These are phyloP conservation scores for Drosophila cracens DNA, from an alignment of 2,888 invertebrate genomes.

Conservation along the genomic window DNA sequence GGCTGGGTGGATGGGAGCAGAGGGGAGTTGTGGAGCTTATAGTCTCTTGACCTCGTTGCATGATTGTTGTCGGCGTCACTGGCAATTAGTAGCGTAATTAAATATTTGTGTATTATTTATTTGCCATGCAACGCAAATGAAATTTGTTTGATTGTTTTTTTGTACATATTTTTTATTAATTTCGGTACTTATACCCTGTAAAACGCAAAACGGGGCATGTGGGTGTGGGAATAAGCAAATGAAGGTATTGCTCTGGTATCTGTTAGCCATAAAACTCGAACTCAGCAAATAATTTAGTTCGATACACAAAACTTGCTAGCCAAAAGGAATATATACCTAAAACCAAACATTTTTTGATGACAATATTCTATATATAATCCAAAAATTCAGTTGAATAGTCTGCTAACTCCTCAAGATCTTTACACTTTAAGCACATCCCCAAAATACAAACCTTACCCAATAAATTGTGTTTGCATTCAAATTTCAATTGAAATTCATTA, in stretches of 20 bases:
- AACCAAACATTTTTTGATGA: background rate
- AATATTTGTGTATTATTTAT: slow-evolving; percentile 61
- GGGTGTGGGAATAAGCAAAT: background rate
- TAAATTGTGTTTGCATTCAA: background rate
- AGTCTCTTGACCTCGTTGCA: slow-evolving; percentile 70
- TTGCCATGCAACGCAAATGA: slow-evolving; percentile 24
- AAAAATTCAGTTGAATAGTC: background rate
- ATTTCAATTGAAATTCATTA: slow-evolving; percentile 1
- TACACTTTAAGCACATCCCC: too few species aligned
- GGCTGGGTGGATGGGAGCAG: background rate
- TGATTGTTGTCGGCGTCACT: slow-evolving; percentile 45
- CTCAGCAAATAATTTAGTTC: background rate
- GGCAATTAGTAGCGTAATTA: slow-evolving; percentile 78
- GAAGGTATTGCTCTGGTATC: rapidly evolving
- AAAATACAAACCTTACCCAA: background rate
- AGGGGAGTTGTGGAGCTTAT: slow-evolving; percentile 10
- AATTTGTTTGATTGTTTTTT: slow-evolving; percentile 33
- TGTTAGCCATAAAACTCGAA: background rate
- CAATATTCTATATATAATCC: background rate
- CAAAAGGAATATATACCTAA: background rate
- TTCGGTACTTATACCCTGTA: slow-evolving; percentile 36
- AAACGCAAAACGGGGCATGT: background rate
- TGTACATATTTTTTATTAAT: slow-evolving; percentile 18
- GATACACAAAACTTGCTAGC: rapidly evolving
- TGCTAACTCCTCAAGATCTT: background rate